These are phyloP conservation scores for Marcusenius ussheri DNA, from an alignment of 2,113 vertebrate species.

Conservation along the genomic window DNA sequence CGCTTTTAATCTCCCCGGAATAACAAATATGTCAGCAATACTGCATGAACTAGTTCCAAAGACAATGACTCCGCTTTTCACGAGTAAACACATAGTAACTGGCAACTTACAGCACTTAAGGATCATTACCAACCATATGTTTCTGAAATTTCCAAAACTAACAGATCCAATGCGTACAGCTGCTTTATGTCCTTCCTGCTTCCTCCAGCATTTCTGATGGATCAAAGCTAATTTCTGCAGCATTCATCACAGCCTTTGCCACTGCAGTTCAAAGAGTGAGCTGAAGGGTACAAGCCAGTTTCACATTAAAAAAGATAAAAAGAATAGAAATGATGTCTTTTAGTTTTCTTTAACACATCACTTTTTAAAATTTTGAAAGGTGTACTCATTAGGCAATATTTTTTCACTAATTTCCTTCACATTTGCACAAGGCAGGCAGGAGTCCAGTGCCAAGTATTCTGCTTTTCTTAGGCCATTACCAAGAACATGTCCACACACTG, in stretches of 20 bases:
- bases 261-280: background rate
- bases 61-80: background rate
- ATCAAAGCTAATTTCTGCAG: background rate
- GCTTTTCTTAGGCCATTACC: background rate
- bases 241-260: background rate
- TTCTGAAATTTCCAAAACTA: background rate
- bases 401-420: background rate
- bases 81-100: background rate
- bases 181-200: too few species aligned
- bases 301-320: background rate
- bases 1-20: background rate
- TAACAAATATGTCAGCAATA: background rate
- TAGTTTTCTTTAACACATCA: background rate
- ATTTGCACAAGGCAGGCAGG: background rate
- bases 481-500: background rate
- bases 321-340: background rate
- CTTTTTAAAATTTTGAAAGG: background rate
- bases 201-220: background rate
- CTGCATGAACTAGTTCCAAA: background rate
- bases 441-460: background rate
- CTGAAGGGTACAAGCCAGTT: background rate
- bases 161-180: background rate
- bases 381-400: background rate
- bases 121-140: background rate
- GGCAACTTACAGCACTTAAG: background rate